Percentiles rank a stretch among this genome's conserved stretches.
Conservation (phyloP, 1,140 invertebrate genomes). For the Asbolus verrucosus region DNA sequence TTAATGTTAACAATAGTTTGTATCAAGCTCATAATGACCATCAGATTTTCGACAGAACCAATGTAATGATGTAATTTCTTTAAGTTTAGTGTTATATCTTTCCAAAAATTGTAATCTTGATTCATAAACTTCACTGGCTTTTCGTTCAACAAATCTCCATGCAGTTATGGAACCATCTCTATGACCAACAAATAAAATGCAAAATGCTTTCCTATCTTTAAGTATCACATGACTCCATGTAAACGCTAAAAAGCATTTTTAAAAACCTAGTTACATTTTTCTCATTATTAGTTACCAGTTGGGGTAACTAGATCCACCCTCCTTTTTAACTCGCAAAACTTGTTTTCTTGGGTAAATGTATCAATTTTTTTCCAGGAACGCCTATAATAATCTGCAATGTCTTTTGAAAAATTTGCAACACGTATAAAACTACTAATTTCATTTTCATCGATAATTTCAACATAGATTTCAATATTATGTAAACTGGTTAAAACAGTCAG, state of each 20-base stretch:
- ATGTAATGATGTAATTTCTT: conserved; percentile 39
- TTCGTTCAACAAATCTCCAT: conserved; percentile 29
- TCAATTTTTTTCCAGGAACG: conserved; percentile 20
- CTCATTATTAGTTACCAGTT: conserved; percentile 26
- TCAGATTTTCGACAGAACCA: conserved; percentile 37
- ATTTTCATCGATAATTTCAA: conserved; percentile 21
- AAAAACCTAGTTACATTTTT: neutral
- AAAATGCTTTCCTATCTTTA: conserved; percentile 19
- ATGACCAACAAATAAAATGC: conserved; percentile 39
- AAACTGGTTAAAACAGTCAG: conserved; percentile 39
- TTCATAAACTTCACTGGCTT: conserved; percentile 22
- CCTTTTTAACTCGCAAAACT: conserved; percentile 18
- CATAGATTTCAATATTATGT: conserved; percentile 40
- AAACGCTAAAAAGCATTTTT: conserved; percentile 30
- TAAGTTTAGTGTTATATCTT: conserved; percentile 23
- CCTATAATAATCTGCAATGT: conserved; percentile 25
- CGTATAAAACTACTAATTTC: conserved; percentile 31
- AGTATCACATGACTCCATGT: conserved; percentile 45
- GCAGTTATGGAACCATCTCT: conserved; percentile 18
- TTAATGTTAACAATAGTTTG: neutral
- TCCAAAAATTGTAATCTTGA: conserved; percentile 29
- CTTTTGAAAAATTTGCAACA: conserved; percentile 39
- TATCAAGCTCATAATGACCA: neutral
- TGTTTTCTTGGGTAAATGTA: conserved; percentile 6
- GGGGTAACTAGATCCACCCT: conserved; percentile 5